phyloP scores from a whole-genome alignment of 2,113 vertebrate species.

The Chroicocephalus ridibundus region DNA sequence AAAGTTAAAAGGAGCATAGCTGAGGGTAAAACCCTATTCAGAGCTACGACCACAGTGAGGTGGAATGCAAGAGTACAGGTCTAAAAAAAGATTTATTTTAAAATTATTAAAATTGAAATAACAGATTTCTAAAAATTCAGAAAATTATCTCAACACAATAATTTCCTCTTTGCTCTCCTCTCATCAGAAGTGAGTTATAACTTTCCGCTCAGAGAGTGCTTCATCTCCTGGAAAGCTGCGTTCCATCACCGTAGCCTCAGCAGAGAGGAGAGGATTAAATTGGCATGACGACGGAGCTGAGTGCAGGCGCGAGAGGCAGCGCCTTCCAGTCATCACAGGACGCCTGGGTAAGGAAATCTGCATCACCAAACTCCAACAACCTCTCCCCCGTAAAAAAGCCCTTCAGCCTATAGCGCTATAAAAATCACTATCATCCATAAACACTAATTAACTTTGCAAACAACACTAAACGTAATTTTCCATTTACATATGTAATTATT shows the following conservation, averaged over 20 bases:
- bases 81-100: background rate
- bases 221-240: background rate
- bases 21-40: slow-evolving; percentile 56
- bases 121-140: background rate
- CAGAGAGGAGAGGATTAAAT: background rate
- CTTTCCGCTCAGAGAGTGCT: background rate
- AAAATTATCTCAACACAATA: background rate
- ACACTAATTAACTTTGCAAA: background rate
- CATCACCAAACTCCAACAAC: background rate
- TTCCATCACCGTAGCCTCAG: background rate
- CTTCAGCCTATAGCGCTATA: background rate
- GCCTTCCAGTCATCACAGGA: background rate
- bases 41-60: background rate
- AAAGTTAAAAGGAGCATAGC: slow-evolving; percentile 64
- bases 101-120: slow-evolving; percentile 20
- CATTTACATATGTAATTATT: background rate
- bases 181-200: background rate
- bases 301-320: background rate
- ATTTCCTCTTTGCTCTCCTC: background rate
- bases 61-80: background rate
- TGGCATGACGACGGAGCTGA: background rate
- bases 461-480: background rate
- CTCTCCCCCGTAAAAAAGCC: background rate
- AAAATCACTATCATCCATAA: background rate
- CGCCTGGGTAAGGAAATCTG: background rate